Conservation (phyloP, 2,888 invertebrate species). For the Megaustenia siamemsis region DNA sequence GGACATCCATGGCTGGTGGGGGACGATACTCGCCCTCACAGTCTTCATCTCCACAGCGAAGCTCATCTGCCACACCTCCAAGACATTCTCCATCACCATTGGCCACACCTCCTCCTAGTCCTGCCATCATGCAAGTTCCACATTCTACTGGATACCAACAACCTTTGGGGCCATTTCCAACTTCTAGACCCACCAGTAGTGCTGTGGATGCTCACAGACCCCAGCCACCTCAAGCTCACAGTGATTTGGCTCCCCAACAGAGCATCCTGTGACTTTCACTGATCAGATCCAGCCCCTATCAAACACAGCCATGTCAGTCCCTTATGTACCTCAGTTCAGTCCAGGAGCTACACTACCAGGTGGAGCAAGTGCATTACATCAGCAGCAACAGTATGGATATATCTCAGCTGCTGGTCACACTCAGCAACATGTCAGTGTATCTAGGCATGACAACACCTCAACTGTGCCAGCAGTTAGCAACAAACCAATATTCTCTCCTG, state of each 20-base stretch:
- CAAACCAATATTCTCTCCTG: slow-evolving; percentile 67
- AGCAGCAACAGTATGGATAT: slow-evolving; percentile 44
- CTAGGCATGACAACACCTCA: slow-evolving; percentile 57
- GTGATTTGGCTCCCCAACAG: slow-evolving; percentile 45
- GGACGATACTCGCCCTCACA: slow-evolving; percentile 21
- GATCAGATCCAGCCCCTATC: background rate
- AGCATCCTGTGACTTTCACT: background rate
- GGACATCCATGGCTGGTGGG: slow-evolving; percentile 21
- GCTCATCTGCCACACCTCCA: slow-evolving; percentile 3
- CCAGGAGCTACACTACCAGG: background rate
- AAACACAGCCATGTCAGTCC: background rate
- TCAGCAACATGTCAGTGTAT: slow-evolving; percentile 42
- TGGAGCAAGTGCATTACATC: slow-evolving; percentile 26
- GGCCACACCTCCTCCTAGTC: background rate
- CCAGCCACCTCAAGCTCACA: background rate
- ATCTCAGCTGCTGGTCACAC: slow-evolving; percentile 6
- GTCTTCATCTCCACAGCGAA: slow-evolving; percentile 25
- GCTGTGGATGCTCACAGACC: background rate
- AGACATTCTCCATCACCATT: slow-evolving; percentile 22
- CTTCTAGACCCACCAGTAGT: background rate
- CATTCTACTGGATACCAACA: background rate
- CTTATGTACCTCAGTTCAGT: background rate
- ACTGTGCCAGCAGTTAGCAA: slow-evolving; percentile 64
- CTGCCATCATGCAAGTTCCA: slow-evolving; percentile 1
- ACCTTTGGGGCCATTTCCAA: background rate